A percentile compares a stretch with the other conserved stretches of the same genome.
phyloP scores from a whole-genome alignment of 2,797 vertebrate genomes.

The Columba guinea region DNA sequence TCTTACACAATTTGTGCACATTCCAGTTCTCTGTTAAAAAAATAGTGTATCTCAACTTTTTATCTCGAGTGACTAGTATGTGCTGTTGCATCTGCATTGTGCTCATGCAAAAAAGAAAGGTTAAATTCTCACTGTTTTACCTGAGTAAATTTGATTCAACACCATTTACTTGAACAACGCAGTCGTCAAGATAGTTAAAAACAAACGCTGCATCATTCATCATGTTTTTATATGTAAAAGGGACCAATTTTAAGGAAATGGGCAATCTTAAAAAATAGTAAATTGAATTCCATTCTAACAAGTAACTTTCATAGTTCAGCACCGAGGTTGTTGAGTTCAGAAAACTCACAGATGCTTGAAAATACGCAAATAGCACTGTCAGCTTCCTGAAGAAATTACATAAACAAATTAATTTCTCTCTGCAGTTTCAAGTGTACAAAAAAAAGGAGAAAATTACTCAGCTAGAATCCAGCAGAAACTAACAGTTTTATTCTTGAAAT shows the following conservation, averaged over 20 bases:
- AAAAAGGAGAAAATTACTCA: neutral
- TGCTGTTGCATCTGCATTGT: fast-evolving
- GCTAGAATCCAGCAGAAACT: neutral
- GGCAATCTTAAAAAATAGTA: neutral
- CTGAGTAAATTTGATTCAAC: neutral
- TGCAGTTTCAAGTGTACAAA: neutral
- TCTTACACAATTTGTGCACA: neutral
- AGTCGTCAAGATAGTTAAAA: neutral
- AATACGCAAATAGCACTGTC: neutral
- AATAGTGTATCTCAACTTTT: neutral
- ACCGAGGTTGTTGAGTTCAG: neutral
- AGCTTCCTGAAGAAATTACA: neutral
- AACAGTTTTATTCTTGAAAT: neutral
- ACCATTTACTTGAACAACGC: neutral
- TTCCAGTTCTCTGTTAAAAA: neutral
- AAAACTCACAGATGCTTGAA: neutral
- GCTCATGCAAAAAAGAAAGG: neutral
- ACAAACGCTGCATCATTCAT: neutral
- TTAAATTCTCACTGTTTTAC: neutral
- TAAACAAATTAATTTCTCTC: neutral
- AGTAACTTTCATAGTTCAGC: neutral
- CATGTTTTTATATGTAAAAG: neutral
- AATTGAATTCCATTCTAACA: neutral
- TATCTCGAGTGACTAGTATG: neutral
- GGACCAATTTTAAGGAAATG: neutral